Base-by-base conservation (phyloP, 2,888 invertebrate genomes). In the Patella pellucida region DNA sequence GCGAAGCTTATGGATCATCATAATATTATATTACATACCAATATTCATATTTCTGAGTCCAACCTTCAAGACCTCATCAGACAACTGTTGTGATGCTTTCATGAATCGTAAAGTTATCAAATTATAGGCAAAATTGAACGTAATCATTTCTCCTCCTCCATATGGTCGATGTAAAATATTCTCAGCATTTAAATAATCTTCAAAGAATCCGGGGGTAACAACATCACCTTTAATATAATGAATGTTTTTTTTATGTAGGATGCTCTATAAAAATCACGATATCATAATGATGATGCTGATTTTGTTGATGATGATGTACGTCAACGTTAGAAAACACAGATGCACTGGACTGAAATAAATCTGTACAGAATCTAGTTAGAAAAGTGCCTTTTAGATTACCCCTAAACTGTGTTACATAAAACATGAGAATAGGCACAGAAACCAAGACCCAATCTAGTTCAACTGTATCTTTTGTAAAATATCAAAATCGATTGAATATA, bases 91-190 rank as follows among this genome's bases (percentile, higher is more conserved):
- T 74, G 97, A 96, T 76, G 83, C 85, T 74, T 88, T 89, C 95
- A 98, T 96, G 92, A 97, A 97, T 87, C 96, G 93, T 0, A 96
- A 94, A 0, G 96, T 95, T 91, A 96, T 96, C 91, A 98, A 94
- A 92, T 97, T 98, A 19, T 96, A 96, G 0, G 98, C 98, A 92
- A 99, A 97, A 83, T 97, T 97, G 92, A 97, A 99, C 93, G 98
- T 96, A 89, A 96, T 97, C 91, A 97, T 97, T 90, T 99, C 98
- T 0, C 95, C 97, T 3, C 92, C 91, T 76, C 92, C 92, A 50
- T 91, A 91, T 0, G 92, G 91, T 79, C 91, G 89, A 41, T 90
- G 88, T 77, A 93, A 84, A 50, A 91, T 84, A 74, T 87, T 89
- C 71, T 89, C 90, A 12, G 91, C 88, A 74, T 89, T 89, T 78